Evolutionary conservation across 2,113 vertebrate species (phyloP).

Genomic region (Hymenochirus boettgeri): DNA sequence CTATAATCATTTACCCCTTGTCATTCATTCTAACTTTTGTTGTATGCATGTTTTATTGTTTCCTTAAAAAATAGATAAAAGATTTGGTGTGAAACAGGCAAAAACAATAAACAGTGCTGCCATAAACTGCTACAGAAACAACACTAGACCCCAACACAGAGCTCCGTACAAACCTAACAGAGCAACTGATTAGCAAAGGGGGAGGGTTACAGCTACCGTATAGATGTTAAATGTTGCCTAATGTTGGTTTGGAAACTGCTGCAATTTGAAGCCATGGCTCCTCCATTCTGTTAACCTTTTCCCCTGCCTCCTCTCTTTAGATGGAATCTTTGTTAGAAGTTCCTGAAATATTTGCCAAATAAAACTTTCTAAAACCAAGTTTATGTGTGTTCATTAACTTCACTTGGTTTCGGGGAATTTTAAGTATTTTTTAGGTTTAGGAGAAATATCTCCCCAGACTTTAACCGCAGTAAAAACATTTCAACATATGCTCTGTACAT

Average conservation of each 20-base stretch:
- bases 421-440: no score
- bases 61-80: constrained; percentile 69
- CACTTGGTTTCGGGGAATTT: no score
- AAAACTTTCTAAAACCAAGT: constrained; percentile 49
- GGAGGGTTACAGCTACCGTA: constrained; percentile 54
- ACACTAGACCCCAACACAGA: constrained; percentile 64
- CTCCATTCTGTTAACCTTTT: constrained; percentile 43
- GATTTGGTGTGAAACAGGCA: constrained; percentile 98
- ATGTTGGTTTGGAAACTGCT: constrained; percentile 58
- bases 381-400: constrained; percentile 42
- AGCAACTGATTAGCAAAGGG: constrained; percentile 51
- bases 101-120: constrained; percentile 86
- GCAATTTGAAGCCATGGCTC: constrained; percentile 44
- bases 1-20: constrained; percentile 38
- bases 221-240: constrained; percentile 59
- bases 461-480: no score
- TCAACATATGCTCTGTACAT: no score
- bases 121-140: constrained; percentile 88
- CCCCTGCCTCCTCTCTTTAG: constrained; percentile 47
- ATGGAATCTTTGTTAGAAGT: constrained; percentile 52
- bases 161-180: constrained; percentile 55
- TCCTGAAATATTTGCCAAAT: constrained; percentile 54
- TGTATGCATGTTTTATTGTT: constrained; percentile 43
- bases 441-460: no score
- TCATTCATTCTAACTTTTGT: constrained; percentile 47